Evolutionary conservation across 2,797 vertebrate genomes (phyloP), one percentile per base, ranked within the genome.

Genomic region (Tachyglossus aculeatus): DNA sequence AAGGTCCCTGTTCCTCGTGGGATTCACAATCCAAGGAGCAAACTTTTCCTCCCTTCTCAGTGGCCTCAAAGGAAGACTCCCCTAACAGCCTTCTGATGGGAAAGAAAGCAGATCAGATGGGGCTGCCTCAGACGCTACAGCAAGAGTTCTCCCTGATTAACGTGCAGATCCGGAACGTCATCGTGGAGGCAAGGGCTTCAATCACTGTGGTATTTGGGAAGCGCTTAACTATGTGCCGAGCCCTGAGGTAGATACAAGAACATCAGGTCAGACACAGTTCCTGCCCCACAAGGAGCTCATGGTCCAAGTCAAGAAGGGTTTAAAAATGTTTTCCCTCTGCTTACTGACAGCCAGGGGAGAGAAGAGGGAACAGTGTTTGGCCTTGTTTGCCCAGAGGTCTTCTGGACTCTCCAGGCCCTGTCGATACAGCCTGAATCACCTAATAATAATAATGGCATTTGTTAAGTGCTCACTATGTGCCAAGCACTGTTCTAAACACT

Each of bases 101-200:
- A 10, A 91, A 89, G 14, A 95, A 91, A 33, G 88, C 90, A 0
- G 96, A 97, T 11, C 93, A 92, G 0, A 77, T 85, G 2, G 96
- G 95, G 12, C 92, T 98, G 37, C 95, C 97, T 21, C 98, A 99
- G 89, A 99, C 97, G 0, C 93, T 99, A 77, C 98, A 99, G 85
- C 98, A 99, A 88, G 98, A 99, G 81, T 99, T 99, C 85, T 99
- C 97, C 9, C 89, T 99, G 75, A 97, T 99, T 87, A 99, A 99
- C 3, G 94, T 99, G 80, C 98, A 99, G 89, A 99, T 99, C 83
- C 93, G 97, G 31, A 99, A 98, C 1, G 96, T 99, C 74, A 97
- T 96, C 1, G 95, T 99, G 62, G 97, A 99, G 96, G 98, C 98
- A 80, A 90, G 86, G 5, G 10, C 3, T n/a, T n/a, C n/a, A n/a